A percentile compares a stretch with the other conserved stretches of the same genome.
These are phyloP conservation scores for Chrysomela aeneicollis DNA, from an alignment of 2,888 invertebrate species.

Conservation along the genomic window DNA sequence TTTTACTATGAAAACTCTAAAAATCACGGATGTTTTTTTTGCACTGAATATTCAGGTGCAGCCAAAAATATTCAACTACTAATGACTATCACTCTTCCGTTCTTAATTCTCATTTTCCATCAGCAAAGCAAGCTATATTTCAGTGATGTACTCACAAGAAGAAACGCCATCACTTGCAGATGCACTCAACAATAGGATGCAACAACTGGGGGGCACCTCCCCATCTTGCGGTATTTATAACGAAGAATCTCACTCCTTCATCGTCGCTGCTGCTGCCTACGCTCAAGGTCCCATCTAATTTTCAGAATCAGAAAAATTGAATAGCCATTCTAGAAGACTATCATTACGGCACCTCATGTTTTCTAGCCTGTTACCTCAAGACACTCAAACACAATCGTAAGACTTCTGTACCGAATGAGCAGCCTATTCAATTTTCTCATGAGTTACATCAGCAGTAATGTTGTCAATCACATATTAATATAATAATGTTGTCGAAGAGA, in stretches of 20 bases:
- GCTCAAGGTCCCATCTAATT: conserved; percentile 43
- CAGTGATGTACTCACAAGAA: conserved; percentile 38
- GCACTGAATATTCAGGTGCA: too few relatives aligned
- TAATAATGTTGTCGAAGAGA: too few relatives aligned
- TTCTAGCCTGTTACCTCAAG: conserved; percentile 24
- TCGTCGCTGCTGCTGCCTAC: conserved; percentile 21
- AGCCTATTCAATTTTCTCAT: too few relatives aligned
- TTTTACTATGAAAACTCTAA: too few relatives aligned
- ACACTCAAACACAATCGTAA: conserved; percentile 19
- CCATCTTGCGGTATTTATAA: conserved; percentile 44
- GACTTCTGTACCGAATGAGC: conserved; percentile 9
- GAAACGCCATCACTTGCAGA: conserved; percentile 34
- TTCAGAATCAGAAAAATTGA: conserved; percentile 24
- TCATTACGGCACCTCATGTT: conserved; percentile 29
- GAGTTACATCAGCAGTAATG: too few relatives aligned
- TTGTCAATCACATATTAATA: too few relatives aligned
- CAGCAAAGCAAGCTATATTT: neutral
- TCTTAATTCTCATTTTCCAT: too few relatives aligned
- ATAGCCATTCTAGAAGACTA: conserved; percentile 31
- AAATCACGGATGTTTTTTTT: too few relatives aligned
- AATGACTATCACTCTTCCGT: too few relatives aligned
- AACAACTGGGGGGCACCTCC: conserved; percentile 38
- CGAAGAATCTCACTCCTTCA: conserved; percentile 43
- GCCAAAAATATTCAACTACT: too few relatives aligned
- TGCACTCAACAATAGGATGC: conserved; percentile 29